These are phyloP conservation scores for Drosophila watanabei DNA, from an alignment of 1,140 invertebrate genomes.

Conservation along the genomic window DNA sequence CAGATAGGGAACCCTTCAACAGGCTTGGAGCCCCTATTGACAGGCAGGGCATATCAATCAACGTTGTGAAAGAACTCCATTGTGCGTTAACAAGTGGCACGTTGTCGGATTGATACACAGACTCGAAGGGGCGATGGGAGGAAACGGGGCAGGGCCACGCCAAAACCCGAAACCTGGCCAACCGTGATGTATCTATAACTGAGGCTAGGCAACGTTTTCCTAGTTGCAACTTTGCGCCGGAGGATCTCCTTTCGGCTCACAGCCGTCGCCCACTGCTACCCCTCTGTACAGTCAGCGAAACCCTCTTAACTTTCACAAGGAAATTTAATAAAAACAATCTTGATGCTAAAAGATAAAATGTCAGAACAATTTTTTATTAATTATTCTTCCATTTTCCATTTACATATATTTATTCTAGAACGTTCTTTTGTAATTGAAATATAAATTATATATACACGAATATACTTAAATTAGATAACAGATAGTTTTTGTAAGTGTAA, in stretches of 20 bases:
- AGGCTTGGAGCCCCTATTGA: not conserved
- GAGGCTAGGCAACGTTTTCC: slow-evolving; percentile 26
- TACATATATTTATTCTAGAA: too few species aligned
- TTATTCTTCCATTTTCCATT: too few species aligned
- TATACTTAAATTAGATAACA: too few species aligned
- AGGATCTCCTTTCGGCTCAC: not conserved
- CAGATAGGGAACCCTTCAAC: not conserved
- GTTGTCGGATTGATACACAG: slow-evolving; percentile 68
- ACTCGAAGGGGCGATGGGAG: slow-evolving; percentile 33
- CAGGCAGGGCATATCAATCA: slow-evolving; percentile 67
- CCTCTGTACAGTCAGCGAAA: not conserved
- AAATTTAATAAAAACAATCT: not conserved
- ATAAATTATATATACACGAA: too few species aligned
- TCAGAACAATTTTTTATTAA: too few species aligned
- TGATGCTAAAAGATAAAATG: too few species aligned
- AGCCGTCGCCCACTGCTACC: not conserved
- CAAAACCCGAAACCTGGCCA: slow-evolving; percentile 49
- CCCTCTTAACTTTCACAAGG: not conserved
- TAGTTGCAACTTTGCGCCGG: slow-evolving; percentile 11
- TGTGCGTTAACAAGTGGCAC: slow-evolving; percentile 81
- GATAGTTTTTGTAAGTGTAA: slow-evolving; percentile 12
- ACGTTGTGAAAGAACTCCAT: slow-evolving; percentile 64
- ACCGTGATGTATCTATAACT: slow-evolving; percentile 70
- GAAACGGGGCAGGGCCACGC: slow-evolving; percentile 8
- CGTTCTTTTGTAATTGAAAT: too few species aligned